Evolutionary conservation across 2,888 invertebrate genomes (phyloP).

Genomic region (Drosophila demipolita): DNA sequence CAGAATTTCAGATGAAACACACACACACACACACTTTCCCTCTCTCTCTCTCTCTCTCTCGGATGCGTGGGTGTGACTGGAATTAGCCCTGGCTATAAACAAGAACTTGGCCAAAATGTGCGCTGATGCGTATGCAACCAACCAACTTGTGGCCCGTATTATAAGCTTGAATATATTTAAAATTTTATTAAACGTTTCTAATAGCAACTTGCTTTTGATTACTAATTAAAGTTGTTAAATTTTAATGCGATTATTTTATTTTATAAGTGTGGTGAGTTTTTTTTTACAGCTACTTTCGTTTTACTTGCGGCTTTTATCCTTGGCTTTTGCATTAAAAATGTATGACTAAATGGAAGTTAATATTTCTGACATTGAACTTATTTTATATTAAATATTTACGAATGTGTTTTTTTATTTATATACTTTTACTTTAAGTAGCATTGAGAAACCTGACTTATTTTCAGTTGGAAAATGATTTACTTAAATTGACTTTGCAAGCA

Average conservation of each 20-base stretch:
- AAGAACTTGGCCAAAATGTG: conserved; percentile 18
- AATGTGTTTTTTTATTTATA: not conserved
- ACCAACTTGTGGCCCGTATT: not conserved
- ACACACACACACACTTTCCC: too few relatives aligned
- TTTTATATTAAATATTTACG: not conserved
- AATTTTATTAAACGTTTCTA: not conserved
- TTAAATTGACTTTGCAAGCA: not conserved
- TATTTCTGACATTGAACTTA: not conserved
- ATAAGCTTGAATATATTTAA: not conserved
- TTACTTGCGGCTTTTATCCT: not conserved
- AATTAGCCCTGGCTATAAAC: conserved; percentile 33
- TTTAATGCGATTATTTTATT: not conserved
- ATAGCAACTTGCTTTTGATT: not conserved
- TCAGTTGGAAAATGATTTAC: not conserved
- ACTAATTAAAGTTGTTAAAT: conserved; percentile 4
- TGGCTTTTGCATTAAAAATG: not conserved
- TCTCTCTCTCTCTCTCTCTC: too few relatives aligned
- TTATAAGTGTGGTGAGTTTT: not conserved
- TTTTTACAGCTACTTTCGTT: not conserved
- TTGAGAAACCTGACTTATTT: not conserved
- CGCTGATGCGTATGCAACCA: conserved; percentile 26
- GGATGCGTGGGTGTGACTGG: conserved; percentile 21
- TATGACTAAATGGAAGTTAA: not conserved
- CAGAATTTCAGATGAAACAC: conserved; percentile 42
- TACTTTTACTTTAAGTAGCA: not conserved